Base-by-base conservation (phyloP, 2,888 invertebrate species). In the Frankliniella fusca region DNA sequence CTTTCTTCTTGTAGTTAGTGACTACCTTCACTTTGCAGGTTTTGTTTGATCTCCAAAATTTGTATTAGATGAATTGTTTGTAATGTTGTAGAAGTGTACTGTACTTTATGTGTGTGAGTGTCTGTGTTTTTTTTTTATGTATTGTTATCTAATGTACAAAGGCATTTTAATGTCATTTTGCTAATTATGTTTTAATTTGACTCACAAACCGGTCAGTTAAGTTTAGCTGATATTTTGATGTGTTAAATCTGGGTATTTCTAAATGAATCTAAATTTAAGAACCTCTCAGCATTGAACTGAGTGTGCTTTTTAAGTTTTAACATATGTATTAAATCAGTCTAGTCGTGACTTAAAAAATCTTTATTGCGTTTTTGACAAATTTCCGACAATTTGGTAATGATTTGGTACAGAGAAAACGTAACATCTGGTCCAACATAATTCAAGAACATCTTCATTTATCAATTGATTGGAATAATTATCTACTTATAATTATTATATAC, bases 241-340 rank as follows among this genome's bases (percentile, higher is more conserved):
- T 38, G 38, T 38, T 38, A 3, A 38, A 38, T 38, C 38, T 38
- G 38, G 38, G 5, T 38, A 2, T 38, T 38, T 3, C 5, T 38
- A 5, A 38, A 38, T 38, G 38, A 5, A 38, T 38, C 5, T 38
- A 38, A 38, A 38, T 38, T 38, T 38, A 38, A 38, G 38, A 38
- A 38, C 38, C 38, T 38, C 38, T 38, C 38, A 38, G 5, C 3
- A 3, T 38, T 38, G 2, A 38, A 5, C 38, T 38, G 38, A 38
- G 2, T 38, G 38, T 38, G 38, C 5, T 38, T 38, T 38, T 5
- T 38, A 38, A 38, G 38, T 38, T 38, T 38, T 38, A 38, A 2
- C 38, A 38, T 38, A 38, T 38, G 70, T 76, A 76, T 76, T 76
- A 76, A 23, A 76, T n/a, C 27, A 27, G 70, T 76, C 70, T 76